These are phyloP conservation scores for Epistrophe grossulariae DNA, from an alignment of 2,888 invertebrate genomes.

Conservation along the genomic window DNA sequence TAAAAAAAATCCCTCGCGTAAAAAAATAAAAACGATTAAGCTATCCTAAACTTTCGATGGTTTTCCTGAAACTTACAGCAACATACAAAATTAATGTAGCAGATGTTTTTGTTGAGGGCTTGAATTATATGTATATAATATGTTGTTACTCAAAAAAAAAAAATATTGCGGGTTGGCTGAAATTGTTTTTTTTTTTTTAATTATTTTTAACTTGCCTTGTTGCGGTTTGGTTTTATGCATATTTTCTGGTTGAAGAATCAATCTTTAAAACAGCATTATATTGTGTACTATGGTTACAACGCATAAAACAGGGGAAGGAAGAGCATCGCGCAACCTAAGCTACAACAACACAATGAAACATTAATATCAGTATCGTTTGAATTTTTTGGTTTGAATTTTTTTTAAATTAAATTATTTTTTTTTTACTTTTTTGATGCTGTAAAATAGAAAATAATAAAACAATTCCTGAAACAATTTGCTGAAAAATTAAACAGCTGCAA, in stretches of 20 bases:
- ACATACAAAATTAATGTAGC: constrained; percentile 30
- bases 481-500: constrained; percentile 75
- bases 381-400: constrained; percentile 52
- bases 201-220: constrained; percentile 75
- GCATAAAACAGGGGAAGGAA: constrained; percentile 77
- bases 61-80: constrained; percentile 52
- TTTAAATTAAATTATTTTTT: constrained; percentile 48
- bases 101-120: constrained; percentile 45
- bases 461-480: constrained; percentile 74
- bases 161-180: constrained; percentile 69
- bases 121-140: constrained; percentile 41
- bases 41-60: constrained; percentile 54
- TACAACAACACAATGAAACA: constrained; percentile 87
- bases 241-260: constrained; percentile 76
- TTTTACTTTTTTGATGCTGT: constrained; percentile 64
- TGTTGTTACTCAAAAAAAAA: constrained; percentile 51
- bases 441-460: constrained; percentile 76
- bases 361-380: constrained; percentile 74
- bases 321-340: constrained; percentile 79
- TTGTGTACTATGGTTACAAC: constrained; percentile 75
- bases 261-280: constrained; percentile 76
- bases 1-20: constrained; percentile 38
- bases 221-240: constrained; percentile 76
- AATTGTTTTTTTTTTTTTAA: constrained; percentile 67
- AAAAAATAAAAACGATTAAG: constrained; percentile 27